Percentiles rank a stretch among this genome's conserved stretches.
These are phyloP conservation scores for Plagiodera versicolora DNA, from an alignment of 2,888 invertebrate species.

Conservation along the genomic window DNA sequence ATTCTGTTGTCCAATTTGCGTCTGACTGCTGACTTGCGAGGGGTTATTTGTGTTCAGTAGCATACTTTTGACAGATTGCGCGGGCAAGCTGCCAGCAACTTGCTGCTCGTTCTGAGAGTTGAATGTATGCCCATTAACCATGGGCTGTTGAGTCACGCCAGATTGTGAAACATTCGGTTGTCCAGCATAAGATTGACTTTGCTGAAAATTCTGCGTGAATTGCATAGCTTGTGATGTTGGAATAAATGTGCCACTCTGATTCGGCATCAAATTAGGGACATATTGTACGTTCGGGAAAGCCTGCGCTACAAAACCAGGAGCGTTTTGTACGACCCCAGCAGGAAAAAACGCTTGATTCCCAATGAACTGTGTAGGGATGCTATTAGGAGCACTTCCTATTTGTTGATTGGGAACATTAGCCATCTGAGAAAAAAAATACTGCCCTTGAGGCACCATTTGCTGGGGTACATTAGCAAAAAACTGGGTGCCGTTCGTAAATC, in stretches of 20 bases:
- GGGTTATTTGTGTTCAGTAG: conserved; percentile 40
- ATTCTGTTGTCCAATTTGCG: conserved; percentile 29
- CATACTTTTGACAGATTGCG: conserved; percentile 48
- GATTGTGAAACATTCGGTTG: conserved; percentile 45
- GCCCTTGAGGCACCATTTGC: conserved; percentile 33
- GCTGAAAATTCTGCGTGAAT: conserved; percentile 48
- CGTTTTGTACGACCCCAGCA: conserved; percentile 43
- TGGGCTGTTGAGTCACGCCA: conserved; percentile 42
- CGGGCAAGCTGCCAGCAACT: conserved; percentile 45
- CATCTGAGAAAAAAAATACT: conserved; percentile 33
- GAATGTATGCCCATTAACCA: conserved; percentile 52
- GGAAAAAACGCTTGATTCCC: conserved; percentile 47
- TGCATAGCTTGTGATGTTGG: conserved; percentile 51
- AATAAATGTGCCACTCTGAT: conserved; percentile 52
- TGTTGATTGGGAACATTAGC: conserved; percentile 48
- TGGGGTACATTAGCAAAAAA: conserved; percentile 50
- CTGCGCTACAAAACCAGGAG: conserved; percentile 40
- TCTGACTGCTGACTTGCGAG: conserved; percentile 28
- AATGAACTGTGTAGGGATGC: conserved; percentile 50
- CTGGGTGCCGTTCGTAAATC: conserved; percentile 45
- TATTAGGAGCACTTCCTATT: conserved; percentile 45
- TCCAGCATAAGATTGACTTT: conserved; percentile 51
- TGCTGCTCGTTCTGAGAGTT: conserved; percentile 42
- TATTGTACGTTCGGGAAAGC: conserved; percentile 50
- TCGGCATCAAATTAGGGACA: conserved; percentile 50